Evolutionary conservation across 2,113 vertebrate species (phyloP), one percentile per base, ranked within the genome.

Genomic region (Psilopsiagon aurifrons): DNA sequence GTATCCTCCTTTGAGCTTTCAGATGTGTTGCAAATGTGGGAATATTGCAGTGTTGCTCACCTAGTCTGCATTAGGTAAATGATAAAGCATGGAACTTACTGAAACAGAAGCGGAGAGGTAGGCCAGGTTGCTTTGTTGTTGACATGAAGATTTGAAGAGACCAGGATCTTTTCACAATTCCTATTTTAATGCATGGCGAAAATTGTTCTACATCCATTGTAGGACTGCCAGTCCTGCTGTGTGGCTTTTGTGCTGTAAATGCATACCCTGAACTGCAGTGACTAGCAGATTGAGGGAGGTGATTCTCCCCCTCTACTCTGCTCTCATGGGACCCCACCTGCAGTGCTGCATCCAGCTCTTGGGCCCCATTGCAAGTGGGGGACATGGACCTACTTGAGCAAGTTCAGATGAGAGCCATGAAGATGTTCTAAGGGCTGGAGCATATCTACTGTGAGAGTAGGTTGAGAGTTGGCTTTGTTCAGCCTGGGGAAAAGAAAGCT

Each of bases 401-500:
- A 5, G 20, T 73, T 10, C 23, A 17, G 67, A 29, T 5, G 9
- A 39, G 37, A 25, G 25, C 3, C 6, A 10, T 1, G 2, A 49
- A 76, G 11, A 35, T 41, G 11, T 17, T 46, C 43, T 8, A 20
- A 11, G 33, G 24, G 9, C 4, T 49, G 27, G 31, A 62, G 6
- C 13, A 29, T 9, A 2, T 54, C 7, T n/a, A 2, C 11, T 44
- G 0, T 15, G 27, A 43, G 7, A 11, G 60, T 2, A 79, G 11
- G 7, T 14, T n/a, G 37, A 59, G 57, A 71, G 17, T 9, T 66
- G 51, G 24, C 4, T 6, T 51, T 39, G 8, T 64, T 59, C 17
- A 78, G 28, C 14, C 13, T n/a, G 13, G 25, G 54, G 57, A 41
- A 37, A 20, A 64, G 47, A 33, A n/a, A 16, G 23, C 33, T 59